These are phyloP conservation scores for Rhinogobius similis DNA, from an alignment of 2,113 vertebrate genomes.

Conservation along the genomic window DNA sequence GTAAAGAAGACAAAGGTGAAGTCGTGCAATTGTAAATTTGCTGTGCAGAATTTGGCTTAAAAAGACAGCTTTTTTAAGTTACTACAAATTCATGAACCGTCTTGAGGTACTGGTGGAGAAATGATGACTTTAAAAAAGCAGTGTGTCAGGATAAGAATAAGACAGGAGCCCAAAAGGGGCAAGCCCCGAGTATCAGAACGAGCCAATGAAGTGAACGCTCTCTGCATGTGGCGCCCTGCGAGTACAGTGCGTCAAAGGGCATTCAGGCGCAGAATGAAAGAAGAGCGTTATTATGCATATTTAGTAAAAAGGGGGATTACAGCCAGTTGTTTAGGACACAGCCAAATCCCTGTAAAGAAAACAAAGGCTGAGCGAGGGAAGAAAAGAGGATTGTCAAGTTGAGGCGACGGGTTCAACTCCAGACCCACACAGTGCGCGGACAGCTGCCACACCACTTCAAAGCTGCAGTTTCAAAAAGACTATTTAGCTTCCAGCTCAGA, in stretches of 20 bases:
- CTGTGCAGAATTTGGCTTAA: no score
- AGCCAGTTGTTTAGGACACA: constrained; percentile 47
- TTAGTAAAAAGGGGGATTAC: constrained; percentile 57
- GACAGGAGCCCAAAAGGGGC: background rate
- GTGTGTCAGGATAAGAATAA: background rate
- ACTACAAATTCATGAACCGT: background rate
- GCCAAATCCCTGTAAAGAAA: constrained; percentile 40
- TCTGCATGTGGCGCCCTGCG: background rate
- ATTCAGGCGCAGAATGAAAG: constrained; percentile 17
- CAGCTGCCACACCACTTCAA: constrained; percentile 9
- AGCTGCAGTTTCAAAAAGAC: background rate
- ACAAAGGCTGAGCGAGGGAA: constrained; percentile 36
- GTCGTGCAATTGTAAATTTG: background rate
- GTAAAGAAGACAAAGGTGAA: background rate
- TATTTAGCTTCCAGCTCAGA: background rate
- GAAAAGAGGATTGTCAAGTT: constrained; percentile 64
- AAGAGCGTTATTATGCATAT: constrained; percentile 40
- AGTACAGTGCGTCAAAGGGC: constrained; percentile 14
- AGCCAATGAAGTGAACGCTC: background rate
- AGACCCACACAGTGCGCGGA: constrained; percentile 1
- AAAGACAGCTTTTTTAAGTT: background rate
- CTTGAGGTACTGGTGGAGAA: background rate
- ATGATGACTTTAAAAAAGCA: background rate
- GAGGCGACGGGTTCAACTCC: constrained; percentile 39
- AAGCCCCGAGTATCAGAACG: background rate